Evolutionary conservation across 2,888 invertebrate genomes (phyloP), one percentile per base, ranked within the genome.

Genomic region (Piscicola geometra): DNA sequence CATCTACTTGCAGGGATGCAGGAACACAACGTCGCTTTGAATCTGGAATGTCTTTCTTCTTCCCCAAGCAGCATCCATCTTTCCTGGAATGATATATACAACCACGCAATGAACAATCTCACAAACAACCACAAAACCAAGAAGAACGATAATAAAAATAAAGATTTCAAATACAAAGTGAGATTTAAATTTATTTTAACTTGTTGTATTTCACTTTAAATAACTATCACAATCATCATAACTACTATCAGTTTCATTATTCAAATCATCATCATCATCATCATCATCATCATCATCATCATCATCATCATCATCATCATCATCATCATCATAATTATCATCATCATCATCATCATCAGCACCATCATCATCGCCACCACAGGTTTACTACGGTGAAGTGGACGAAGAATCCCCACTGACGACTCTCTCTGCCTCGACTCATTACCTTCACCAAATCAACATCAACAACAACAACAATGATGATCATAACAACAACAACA

Each of bases 261-360:
- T 47, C 3, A 35, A 18, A 52, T 47, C 35, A 30, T 74, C 74
- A 66, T 32, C 33, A 28, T 66, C 35, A 74, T 74, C 64, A 66
- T 74, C 64, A 74, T 74, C 74, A 36, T 74, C 64, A 60, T 74
- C 74, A 33, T 74, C 64, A 74, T 66, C 64, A 66, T 66, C 64
- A 74, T 74, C 74, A 66, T 74, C 64, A 74, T 60, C 64, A 36
- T 74, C 64, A 74, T 74, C 64, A 33, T 74, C 64, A 74, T 74
- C 64, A 33, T 66, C 64, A 66, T 66, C 35, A 3, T 64, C 64
- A 66, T 74, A 35, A 74, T 66, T 60, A 74, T 5, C 64, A 2
- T 32, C 64, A 66, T 74, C 64, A 41, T 66, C 64, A 66, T 71
- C 1, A 56, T 71, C 52, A n/a, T 52, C 52, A 2, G 9, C 28